A percentile compares a stretch with the other conserved stretches of the same genome.
phyloP scores from a whole-genome alignment of 2,888 invertebrate species.

The Epistrophe eligans region DNA sequence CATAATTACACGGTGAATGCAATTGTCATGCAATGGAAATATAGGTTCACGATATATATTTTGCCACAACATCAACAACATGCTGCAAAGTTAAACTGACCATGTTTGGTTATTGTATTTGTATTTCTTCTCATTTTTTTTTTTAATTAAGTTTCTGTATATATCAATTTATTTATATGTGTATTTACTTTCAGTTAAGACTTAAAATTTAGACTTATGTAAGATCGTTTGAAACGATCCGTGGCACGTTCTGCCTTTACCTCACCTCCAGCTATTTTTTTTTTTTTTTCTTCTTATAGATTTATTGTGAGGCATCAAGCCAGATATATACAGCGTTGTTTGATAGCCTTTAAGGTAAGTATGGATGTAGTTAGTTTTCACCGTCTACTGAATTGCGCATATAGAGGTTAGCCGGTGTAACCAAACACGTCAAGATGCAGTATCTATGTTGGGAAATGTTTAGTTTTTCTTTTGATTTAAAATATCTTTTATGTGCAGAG shows the following conservation, averaged over 20 bases:
- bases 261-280: neutral
- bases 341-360: conserved; percentile 3
- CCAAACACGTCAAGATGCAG: conserved; percentile 60
- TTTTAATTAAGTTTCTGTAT: conserved; percentile 51
- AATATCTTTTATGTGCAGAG: conserved; percentile 24
- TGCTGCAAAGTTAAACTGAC: conserved; percentile 32
- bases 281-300: neutral
- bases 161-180: conserved; percentile 40
- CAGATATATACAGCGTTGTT: neutral
- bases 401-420: conserved; percentile 66
- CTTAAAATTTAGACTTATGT: conserved; percentile 46
- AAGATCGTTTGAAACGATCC: conserved; percentile 42
- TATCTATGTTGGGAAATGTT: conserved; percentile 53
- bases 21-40: conserved; percentile 53
- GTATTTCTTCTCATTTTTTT: neutral
- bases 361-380: conserved; percentile 55
- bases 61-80: neutral
- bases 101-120: conserved; percentile 43
- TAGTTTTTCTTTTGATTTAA: conserved; percentile 45
- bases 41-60: conserved; percentile 28
- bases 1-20: conserved; percentile 27
- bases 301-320: neutral
- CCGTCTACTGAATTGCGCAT: conserved; percentile 56
- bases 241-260: conserved; percentile 38
- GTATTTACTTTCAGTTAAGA: conserved; percentile 25